A percentile compares a stretch with the other conserved stretches of the same genome.
These are phyloP conservation scores for Leptinotarsa juncta DNA, from an alignment of 2,888 invertebrate species.

Conservation along the genomic window DNA sequence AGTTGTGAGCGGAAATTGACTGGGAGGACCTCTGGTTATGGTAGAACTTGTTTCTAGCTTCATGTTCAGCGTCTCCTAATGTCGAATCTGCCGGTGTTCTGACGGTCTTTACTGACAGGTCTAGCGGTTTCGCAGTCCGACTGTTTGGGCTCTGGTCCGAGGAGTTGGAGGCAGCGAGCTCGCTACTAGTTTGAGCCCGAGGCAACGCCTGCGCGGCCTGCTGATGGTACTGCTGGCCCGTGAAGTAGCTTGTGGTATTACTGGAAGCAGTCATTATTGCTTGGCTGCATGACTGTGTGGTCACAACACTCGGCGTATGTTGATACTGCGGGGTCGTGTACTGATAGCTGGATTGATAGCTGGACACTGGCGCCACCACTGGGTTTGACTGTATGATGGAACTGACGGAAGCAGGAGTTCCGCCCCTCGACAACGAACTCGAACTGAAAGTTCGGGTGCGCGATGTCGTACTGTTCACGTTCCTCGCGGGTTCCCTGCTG, in stretches of 20 bases:
- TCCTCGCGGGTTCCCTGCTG: conserved; percentile 56
- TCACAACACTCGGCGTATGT: conserved; percentile 53
- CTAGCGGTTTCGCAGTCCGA: conserved; percentile 74
- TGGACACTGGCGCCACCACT: conserved; percentile 20
- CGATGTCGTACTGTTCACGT: conserved; percentile 39
- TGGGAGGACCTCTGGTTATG: conserved; percentile 55
- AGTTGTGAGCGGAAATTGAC: conserved; percentile 57
- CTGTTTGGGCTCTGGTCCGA: conserved; percentile 38
- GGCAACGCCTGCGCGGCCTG: conserved; percentile 51
- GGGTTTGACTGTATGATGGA: conserved; percentile 42
- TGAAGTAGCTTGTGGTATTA: conserved; percentile 52
- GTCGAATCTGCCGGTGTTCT: conserved; percentile 91
- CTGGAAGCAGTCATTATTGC: conserved; percentile 61
- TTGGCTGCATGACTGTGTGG: conserved; percentile 49
- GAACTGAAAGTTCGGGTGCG: conserved; percentile 45
- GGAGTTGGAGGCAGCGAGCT: conserved; percentile 29
- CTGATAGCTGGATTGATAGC: conserved; percentile 27
- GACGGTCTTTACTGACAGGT: conserved; percentile 89
- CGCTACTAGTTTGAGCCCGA: conserved; percentile 37
- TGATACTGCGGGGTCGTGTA: conserved; percentile 34
- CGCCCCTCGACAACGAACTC: conserved; percentile 44
- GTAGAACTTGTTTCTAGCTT: conserved; percentile 51
- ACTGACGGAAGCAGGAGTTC: conserved; percentile 35
- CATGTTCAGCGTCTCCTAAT: conserved; percentile 75
- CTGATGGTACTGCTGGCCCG: conserved; percentile 62